Evolutionary conservation across 2,888 invertebrate genomes (phyloP).

Genomic region (Nephrotoma flavescens): DNA sequence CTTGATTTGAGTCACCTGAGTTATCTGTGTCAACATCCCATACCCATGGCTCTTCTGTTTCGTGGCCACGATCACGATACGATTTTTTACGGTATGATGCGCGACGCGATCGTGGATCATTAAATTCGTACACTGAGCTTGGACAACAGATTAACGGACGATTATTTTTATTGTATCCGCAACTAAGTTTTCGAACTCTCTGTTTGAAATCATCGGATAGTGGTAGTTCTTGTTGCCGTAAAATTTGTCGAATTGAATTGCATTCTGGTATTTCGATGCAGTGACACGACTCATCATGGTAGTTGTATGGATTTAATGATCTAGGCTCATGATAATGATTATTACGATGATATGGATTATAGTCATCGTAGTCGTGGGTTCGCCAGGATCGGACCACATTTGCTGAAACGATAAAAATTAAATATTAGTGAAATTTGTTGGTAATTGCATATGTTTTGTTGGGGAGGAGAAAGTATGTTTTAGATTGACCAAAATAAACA

Average conservation of each 20-base stretch:
- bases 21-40: conserved; percentile 17
- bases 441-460: too few relatives aligned
- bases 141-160: conserved; percentile 24
- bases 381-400: background rate
- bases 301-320: background rate
- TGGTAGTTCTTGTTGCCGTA: conserved; percentile 16
- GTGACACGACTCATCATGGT: conserved; percentile 16
- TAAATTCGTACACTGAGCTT: background rate
- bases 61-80: background rate
- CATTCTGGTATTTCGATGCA: conserved; percentile 25
- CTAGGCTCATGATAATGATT: background rate
- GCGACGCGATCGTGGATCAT: conserved; percentile 5
- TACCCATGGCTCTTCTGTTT: conserved; percentile 20
- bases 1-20: background rate
- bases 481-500: too few relatives aligned
- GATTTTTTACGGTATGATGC: background rate
- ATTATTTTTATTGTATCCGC: conserved; percentile 20
- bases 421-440: too few relatives aligned
- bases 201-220: conserved; percentile 17
- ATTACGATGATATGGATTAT: background rate
- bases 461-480: too few relatives aligned
- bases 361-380: background rate
- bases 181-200: conserved; percentile 19
- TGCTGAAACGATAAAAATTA: background rate
- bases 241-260: conserved; percentile 16